Percentiles rank a stretch among this genome's conserved stretches.
These are phyloP conservation scores for Erebia palarica DNA, from an alignment of 2,888 invertebrate genomes.

Conservation along the genomic window DNA sequence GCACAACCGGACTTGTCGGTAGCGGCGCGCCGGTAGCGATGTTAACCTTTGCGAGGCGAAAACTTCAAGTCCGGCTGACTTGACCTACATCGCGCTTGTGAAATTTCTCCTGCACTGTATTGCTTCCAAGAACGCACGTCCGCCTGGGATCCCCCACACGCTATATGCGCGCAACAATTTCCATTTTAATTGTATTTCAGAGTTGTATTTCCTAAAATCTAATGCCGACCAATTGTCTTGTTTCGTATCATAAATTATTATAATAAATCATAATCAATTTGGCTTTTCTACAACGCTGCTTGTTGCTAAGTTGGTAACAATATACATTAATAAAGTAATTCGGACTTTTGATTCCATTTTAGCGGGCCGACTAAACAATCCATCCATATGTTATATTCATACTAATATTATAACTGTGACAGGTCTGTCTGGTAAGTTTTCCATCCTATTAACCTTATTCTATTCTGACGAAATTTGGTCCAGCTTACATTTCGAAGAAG, in stretches of 20 bases:
- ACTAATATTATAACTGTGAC: too few relatives aligned
- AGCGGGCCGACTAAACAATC: too few relatives aligned
- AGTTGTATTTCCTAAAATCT: constrained; percentile 17
- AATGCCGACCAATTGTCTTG: not conserved
- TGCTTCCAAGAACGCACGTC: constrained; percentile 69
- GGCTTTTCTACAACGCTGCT: too few relatives aligned
- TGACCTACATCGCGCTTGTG: constrained; percentile 78
- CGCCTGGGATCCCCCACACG: constrained; percentile 68
- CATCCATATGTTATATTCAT: too few relatives aligned
- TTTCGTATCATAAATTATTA: not conserved
- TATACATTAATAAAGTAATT: too few relatives aligned
- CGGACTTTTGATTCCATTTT: too few relatives aligned
- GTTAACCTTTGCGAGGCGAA: constrained; percentile 78
- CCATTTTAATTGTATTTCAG: constrained; percentile 25
- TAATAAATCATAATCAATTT: not conserved
- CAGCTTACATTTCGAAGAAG: too few relatives aligned
- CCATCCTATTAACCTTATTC: too few relatives aligned
- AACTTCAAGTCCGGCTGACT: constrained; percentile 79
- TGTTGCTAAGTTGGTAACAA: too few relatives aligned
- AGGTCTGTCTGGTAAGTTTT: too few relatives aligned
- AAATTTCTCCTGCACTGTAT: constrained; percentile 75
- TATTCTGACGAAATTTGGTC: too few relatives aligned
- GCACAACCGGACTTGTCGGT: constrained; percentile 66
- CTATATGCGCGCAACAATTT: constrained; percentile 35
- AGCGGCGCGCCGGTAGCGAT: constrained; percentile 56